These are phyloP conservation scores for Carcinoscorpius rotundicauda DNA, from an alignment of 1,140 invertebrate genomes.

Conservation along the genomic window DNA sequence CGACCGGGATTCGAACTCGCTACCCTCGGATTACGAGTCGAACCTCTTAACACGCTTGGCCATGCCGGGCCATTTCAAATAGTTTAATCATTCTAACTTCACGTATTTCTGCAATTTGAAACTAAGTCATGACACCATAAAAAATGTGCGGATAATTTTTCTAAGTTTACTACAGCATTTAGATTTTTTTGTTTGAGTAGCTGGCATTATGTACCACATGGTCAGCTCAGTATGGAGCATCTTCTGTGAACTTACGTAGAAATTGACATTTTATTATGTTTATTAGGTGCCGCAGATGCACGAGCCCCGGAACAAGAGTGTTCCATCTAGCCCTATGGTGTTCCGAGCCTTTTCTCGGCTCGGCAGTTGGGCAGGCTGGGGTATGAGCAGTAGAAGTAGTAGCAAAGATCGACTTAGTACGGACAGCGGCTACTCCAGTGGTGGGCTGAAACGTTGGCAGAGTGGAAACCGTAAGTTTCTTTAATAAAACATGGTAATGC, in stretches of 20 bases:
- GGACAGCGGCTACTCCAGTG: slow-evolving; percentile 35
- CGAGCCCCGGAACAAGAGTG: slow-evolving; percentile 68
- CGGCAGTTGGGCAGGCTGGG: slow-evolving; percentile 72
- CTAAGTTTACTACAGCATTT: too few relatives aligned
- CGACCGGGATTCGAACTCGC: too few relatives aligned
- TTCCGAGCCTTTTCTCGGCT: slow-evolving; percentile 77
- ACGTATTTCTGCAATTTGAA: too few relatives aligned
- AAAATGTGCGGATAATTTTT: too few relatives aligned
- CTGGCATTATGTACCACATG: background rate
- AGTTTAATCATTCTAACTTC: too few relatives aligned
- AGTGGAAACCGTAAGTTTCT: slow-evolving; percentile 7
- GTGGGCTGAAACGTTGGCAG: slow-evolving; percentile 22
- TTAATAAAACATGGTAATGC: too few relatives aligned
- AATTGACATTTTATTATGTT: too few relatives aligned
- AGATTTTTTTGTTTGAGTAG: too few relatives aligned
- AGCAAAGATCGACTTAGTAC: slow-evolving; percentile 27
- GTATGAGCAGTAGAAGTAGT: slow-evolving; percentile 30
- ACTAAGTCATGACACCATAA: too few relatives aligned
- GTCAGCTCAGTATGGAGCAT: background rate
- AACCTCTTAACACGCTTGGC: too few relatives aligned
- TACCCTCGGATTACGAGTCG: too few relatives aligned
- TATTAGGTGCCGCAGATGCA: slow-evolving; percentile 55
- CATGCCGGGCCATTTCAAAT: too few relatives aligned
- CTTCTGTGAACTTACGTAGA: background rate
- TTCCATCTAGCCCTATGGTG: slow-evolving; percentile 87